A percentile compares a stretch with the other conserved stretches of the same genome.
Conservation (phyloP, 2,113 vertebrate species). For the Pyxicephalus adspersus region DNA sequence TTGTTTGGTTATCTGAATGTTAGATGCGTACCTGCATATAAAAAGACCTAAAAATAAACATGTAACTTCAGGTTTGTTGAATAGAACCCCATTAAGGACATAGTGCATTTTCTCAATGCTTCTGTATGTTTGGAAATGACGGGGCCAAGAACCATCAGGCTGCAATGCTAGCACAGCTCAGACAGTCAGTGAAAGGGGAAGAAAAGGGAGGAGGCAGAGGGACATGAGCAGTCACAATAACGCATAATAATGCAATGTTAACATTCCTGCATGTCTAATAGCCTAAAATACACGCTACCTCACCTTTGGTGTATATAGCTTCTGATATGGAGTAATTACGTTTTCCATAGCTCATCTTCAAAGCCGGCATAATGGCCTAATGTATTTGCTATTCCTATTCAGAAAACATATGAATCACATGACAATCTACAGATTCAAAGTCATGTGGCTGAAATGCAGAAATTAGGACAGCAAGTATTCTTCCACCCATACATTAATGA, state of each 20-base stretch:
- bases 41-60: no score
- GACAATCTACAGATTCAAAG: slow-evolving; percentile 30
- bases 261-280: slow-evolving; percentile 93
- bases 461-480: slow-evolving; percentile 28
- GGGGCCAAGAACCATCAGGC: slow-evolving; percentile 73
- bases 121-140: slow-evolving; percentile 65
- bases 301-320: slow-evolving; percentile 57
- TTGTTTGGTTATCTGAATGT: no score
- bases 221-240: slow-evolving; percentile 83
- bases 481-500: background rate
- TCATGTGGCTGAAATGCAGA: slow-evolving; percentile 16
- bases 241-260: slow-evolving; percentile 89
- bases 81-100: no score
- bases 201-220: slow-evolving; percentile 56
- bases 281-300: slow-evolving; percentile 68
- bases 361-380: slow-evolving; percentile 43
- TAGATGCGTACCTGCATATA: no score
- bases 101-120: slow-evolving; percentile 48
- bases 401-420: slow-evolving; percentile 30
- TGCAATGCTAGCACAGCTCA: slow-evolving; percentile 69
- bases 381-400: slow-evolving; percentile 20
- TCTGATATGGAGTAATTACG: slow-evolving; percentile 65
- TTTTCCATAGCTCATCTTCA: slow-evolving; percentile 63
- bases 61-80: no score
- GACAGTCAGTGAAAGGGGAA: slow-evolving; percentile 54